Conservation (phyloP, 2,888 invertebrate genomes). For the Leptinotarsa rubiginosa region DNA sequence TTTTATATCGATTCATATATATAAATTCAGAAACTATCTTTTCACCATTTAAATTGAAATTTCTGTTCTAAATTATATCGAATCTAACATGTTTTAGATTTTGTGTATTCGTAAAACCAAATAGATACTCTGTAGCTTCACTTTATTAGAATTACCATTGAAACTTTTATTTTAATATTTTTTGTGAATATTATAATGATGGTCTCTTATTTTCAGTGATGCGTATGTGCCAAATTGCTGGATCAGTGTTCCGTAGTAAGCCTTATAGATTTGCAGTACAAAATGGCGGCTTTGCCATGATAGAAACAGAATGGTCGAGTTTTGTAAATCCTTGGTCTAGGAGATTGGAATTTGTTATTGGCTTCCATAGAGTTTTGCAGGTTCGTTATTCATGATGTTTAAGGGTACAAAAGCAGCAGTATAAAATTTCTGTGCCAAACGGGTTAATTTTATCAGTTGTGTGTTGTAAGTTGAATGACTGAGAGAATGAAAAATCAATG, state of each 20-base stretch:
- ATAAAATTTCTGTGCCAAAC: no score
- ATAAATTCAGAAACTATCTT: no score
- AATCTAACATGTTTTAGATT: no score
- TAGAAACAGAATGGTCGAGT: constrained; percentile 93
- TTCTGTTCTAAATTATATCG: no score
- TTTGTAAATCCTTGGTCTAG: constrained; percentile 95
- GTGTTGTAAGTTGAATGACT: neutral
- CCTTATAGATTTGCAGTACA: constrained; percentile 83
- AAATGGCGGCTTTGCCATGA: constrained; percentile 85
- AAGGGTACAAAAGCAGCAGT: no score
- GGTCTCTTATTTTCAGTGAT: constrained; percentile 67
- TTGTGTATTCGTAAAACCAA: no score
- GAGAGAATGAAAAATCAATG: neutral
- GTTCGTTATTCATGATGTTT: constrained; percentile 62
- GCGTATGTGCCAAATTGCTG: constrained; percentile 75
- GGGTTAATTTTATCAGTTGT: no score
- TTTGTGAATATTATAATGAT: neutral
- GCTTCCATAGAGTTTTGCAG: constrained; percentile 83
- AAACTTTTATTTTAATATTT: neutral
- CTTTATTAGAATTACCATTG: neutral
- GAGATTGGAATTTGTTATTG: constrained; percentile 89
- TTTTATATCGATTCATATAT: no score
- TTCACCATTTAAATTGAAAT: no score
- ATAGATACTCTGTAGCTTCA: neutral
- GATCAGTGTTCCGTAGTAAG: constrained; percentile 78